Evolutionary conservation across 2,888 invertebrate genomes (phyloP).

Genomic region (Eupelmus urozonus): DNA sequence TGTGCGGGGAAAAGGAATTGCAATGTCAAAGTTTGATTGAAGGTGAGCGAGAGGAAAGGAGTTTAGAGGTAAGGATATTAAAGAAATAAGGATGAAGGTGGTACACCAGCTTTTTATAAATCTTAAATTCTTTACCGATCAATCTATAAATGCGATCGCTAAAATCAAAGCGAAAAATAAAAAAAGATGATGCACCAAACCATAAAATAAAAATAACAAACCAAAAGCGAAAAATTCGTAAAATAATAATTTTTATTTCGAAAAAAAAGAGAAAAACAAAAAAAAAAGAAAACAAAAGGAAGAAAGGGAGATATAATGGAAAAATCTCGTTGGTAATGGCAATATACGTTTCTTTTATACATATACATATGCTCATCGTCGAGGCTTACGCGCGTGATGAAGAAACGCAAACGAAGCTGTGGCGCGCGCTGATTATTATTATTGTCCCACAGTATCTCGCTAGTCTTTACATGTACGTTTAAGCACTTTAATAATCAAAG

Average conservation of each 20-base stretch:
- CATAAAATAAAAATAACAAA: conserved; percentile 14
- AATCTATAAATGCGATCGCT: background rate
- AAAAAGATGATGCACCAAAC: conserved; percentile 6
- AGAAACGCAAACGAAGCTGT: conserved; percentile 42
- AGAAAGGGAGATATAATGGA: conserved; percentile 25
- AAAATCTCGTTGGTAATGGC: conserved; percentile 20
- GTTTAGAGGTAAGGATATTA: background rate
- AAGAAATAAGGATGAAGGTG: background rate
- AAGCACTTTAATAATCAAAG: conserved; percentile 55
- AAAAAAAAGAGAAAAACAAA: conserved; percentile 34
- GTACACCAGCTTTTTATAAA: background rate
- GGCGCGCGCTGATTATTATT: conserved; percentile 38
- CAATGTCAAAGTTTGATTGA: too few species aligned
- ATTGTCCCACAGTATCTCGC: conserved; percentile 48
- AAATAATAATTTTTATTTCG: conserved; percentile 53
- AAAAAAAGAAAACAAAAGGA: conserved; percentile 45
- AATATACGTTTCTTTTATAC: background rate
- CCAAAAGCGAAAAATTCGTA: conserved; percentile 12
- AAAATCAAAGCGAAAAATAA: background rate
- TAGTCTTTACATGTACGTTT: conserved; percentile 42
- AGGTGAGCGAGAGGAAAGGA: background rate
- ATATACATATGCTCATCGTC: too few species aligned
- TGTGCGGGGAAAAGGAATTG: too few species aligned
- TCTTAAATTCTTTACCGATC: background rate
- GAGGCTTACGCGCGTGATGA: background rate